These are phyloP conservation scores for Nephila pilipes DNA, from an alignment of 1,140 invertebrate genomes.

Conservation along the genomic window DNA sequence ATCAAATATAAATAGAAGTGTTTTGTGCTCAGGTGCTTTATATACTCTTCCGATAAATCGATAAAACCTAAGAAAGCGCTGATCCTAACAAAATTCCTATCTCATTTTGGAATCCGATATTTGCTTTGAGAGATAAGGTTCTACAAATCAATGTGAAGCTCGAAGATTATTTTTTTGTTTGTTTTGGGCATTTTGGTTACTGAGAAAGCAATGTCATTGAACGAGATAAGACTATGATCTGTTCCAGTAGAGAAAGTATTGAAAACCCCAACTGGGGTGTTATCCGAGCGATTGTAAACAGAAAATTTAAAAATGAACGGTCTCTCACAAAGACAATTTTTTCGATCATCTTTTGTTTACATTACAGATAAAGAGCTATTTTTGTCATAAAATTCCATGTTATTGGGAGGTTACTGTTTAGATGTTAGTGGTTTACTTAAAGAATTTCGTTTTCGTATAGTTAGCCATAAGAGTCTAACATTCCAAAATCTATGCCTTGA, in stretches of 20 bases:
- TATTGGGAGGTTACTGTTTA: too few species aligned
- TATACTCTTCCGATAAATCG: slow-evolving; percentile 45
- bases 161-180: not conserved
- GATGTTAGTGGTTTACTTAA: too few species aligned
- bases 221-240: not conserved
- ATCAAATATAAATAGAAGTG: not conserved
- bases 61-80: not conserved
- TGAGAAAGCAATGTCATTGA: not conserved
- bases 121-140: slow-evolving; percentile 17
- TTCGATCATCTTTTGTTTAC: too few species aligned
- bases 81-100: slow-evolving; percentile 44
- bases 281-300: slow-evolving; percentile 10
- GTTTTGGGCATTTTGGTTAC: not conserved
- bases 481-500: too few species aligned
- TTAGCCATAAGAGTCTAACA: too few species aligned
- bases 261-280: not conserved
- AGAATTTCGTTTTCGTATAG: too few species aligned
- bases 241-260: not conserved
- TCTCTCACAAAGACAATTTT: too few species aligned
- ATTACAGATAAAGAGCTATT: too few species aligned
- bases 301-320: too few species aligned
- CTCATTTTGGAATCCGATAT: slow-evolving; percentile 52
- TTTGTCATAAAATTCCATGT: too few species aligned
- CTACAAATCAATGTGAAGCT: slow-evolving; percentile 21
- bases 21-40: slow-evolving; percentile 1